These are phyloP conservation scores for Eugnorisma glareosa DNA, from an alignment of 2,888 invertebrate genomes.

Conservation along the genomic window DNA sequence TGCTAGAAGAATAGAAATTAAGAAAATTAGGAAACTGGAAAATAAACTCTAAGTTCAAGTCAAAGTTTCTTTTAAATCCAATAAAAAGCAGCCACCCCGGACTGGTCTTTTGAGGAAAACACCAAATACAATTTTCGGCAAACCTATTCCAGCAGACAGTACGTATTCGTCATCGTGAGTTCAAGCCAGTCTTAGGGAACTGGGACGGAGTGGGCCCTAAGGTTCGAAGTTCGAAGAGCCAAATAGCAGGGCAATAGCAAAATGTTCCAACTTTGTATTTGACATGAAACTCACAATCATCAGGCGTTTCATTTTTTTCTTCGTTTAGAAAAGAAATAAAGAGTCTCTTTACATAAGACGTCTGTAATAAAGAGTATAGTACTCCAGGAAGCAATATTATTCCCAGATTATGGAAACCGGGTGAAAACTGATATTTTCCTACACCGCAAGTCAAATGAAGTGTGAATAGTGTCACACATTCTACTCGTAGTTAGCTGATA, in stretches of 20 bases:
- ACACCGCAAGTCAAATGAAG: slow-evolving; percentile 29
- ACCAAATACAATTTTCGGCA: not conserved
- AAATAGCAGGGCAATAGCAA: not conserved
- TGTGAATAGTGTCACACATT: slow-evolving; percentile 39
- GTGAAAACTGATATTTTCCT: slow-evolving; percentile 49
- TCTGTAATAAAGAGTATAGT: not conserved
- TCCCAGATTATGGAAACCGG: slow-evolving; percentile 25
- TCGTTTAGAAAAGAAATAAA: not conserved
- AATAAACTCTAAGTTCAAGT: not conserved
- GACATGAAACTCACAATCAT: not conserved
- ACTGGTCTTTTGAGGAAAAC: not conserved
- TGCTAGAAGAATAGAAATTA: slow-evolving; percentile 69
- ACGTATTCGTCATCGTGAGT: not conserved
- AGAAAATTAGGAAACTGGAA: not conserved
- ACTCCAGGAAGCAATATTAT: slow-evolving; percentile 20
- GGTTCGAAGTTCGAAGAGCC: not conserved
- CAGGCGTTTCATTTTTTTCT: slow-evolving; percentile 11
- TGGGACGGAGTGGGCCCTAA: no score
- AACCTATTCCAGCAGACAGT: not conserved
- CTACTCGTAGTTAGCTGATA: slow-evolving; percentile 21
- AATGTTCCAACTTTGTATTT: not conserved
- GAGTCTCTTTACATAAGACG: not conserved
- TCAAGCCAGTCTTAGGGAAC: not conserved
- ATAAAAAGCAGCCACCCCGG: not conserved
- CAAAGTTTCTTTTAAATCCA: not conserved